Evolutionary conservation across 1,140 invertebrate species (phyloP).

Genomic region (Aphis gossypii): DNA sequence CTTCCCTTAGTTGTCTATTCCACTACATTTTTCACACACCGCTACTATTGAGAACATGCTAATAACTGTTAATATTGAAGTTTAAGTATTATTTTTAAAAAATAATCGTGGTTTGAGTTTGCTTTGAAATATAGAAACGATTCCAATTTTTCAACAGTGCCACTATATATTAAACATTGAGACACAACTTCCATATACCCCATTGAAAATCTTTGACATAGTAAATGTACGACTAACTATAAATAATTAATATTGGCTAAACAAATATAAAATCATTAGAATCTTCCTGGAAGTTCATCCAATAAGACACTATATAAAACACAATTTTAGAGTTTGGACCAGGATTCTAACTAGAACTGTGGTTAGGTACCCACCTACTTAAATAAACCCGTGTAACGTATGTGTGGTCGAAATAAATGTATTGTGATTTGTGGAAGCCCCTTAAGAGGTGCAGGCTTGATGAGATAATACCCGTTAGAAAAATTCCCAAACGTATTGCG

Average conservation of each 20-base stretch:
- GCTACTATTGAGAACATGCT: too few species aligned
- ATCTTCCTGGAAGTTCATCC: background rate
- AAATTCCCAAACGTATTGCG: slow-evolving; percentile 8
- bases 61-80: too few species aligned
- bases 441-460: background rate
- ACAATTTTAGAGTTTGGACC: background rate
- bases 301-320: background rate
- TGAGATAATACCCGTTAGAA: background rate
- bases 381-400: background rate
- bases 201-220: background rate
- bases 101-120: background rate
- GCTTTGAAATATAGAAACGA: background rate
- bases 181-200: background rate
- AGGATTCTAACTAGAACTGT: background rate
- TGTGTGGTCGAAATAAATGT: background rate
- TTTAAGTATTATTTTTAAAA: too few species aligned
- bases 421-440: background rate
- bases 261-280: background rate
- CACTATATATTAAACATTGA: background rate
- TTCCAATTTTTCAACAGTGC: background rate
- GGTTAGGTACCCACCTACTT: background rate
- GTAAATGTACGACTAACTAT: background rate
- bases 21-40: too few species aligned
- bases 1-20: too few species aligned
- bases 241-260: background rate